A percentile compares a stretch with the other conserved stretches of the same genome.
phyloP scores from a whole-genome alignment of 2,797 vertebrate species.

The Ptychobarbus kaznakovi region DNA sequence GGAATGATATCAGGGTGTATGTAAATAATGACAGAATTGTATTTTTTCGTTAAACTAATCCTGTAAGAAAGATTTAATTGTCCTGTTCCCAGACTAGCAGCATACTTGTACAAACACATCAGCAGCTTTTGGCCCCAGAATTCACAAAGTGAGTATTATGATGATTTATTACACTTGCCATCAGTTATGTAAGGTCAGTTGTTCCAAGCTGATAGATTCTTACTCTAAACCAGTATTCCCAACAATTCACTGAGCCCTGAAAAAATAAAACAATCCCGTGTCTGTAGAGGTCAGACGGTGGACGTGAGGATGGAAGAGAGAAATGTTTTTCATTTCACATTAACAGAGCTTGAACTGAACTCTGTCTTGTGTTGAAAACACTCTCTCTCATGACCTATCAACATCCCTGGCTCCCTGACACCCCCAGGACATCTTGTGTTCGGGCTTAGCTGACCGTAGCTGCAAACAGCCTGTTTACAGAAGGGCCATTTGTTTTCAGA shows the following conservation, averaged over 20 bases:
- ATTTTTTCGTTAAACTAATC: not conserved
- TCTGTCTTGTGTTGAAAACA: slow-evolving; percentile 61
- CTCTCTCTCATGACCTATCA: slow-evolving; percentile 59
- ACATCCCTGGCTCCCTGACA: slow-evolving; percentile 37
- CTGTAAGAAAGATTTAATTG: slow-evolving; percentile 15
- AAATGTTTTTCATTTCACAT: slow-evolving; percentile 59
- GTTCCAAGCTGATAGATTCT: slow-evolving; percentile 26
- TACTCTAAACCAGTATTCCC: not conserved
- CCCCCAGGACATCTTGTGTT: slow-evolving; percentile 50
- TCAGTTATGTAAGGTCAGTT: slow-evolving; percentile 19
- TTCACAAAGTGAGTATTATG: not conserved
- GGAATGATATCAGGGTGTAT: not conserved
- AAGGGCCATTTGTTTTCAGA: slow-evolving; percentile 78
- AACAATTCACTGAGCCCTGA: slow-evolving; percentile 50
- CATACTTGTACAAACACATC: slow-evolving; percentile 15
- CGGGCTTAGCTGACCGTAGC: slow-evolving; percentile 68
- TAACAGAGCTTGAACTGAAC: slow-evolving; percentile 32
- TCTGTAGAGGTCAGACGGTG: slow-evolving; percentile 47
- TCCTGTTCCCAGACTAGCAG: slow-evolving; percentile 20
- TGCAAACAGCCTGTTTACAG: slow-evolving; percentile 76
- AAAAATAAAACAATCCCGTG: slow-evolving; percentile 65
- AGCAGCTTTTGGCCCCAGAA: slow-evolving; percentile 17
- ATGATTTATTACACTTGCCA: slow-evolving; percentile 45
- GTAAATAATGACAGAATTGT: not conserved
- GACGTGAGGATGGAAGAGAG: slow-evolving; percentile 49